Evolutionary conservation across 30 jellyfish, hydroid and myxozoan species (phyloP), one percentile per base, ranked within the genome.

Genomic region (Phacellophora camtschatica): DNA sequence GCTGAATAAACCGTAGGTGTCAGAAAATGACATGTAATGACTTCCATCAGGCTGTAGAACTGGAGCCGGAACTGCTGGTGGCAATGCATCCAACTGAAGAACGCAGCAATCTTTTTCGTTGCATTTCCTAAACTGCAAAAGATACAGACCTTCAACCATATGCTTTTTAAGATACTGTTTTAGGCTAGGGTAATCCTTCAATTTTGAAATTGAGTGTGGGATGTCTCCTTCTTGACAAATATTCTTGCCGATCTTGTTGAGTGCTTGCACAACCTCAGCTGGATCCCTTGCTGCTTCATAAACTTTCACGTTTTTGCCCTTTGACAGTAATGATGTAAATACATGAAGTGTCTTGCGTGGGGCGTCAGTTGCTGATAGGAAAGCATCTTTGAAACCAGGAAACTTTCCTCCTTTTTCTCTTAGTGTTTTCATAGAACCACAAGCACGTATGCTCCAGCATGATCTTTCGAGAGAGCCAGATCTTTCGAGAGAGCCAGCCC

Each of bases 401-500:
- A 42, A 67, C 62, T 74, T 36, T 31, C 6, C 30, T 1, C 24
- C 81, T 28, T 55, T 49, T 2, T 73, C 67, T n/a, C 83, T 22
- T 5, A 74, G 49, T 7, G 82, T 68, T 36, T 74, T 55, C 88
- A 49, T 56, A 1, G 55, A 30, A 10, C 65, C 63, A 43, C 88
- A 74, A 19, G 88, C 56, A 12, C 25, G 56, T 16, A 74, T 53
- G 2, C 59, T 18, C 88, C 88, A 18, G 65, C 65, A 51, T 53
- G 65, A 32, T 74, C 88, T 30, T 68, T 34, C 35, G 53, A 56
- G 1, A 56, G 77, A 18, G 88, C 88, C 25, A 51, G 80, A 16
- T 83, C 88, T 22, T 74, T 82, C n/a, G n/a, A n/a, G n/a, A n/a
- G n/a, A n/a, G n/a, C n/a, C 66, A 74, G 66, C 11, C 88, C 81